Evolutionary conservation across 2,113 vertebrate species (phyloP), one percentile per base, ranked within the genome.

Genomic region (Nymphicus hollandicus): DNA sequence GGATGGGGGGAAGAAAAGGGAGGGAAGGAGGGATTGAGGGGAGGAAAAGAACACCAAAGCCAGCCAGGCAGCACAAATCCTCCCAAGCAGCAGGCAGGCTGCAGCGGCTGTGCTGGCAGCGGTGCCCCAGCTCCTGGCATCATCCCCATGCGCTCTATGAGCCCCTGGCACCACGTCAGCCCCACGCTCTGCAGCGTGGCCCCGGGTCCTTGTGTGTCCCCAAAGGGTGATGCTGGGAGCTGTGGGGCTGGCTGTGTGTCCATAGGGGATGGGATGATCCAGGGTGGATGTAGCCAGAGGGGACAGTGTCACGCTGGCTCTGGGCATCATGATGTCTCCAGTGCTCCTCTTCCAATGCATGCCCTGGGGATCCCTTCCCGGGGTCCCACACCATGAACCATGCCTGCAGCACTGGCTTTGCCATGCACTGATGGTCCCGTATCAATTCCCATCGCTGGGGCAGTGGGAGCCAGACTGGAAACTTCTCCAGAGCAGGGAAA

Each of bases 51-150:
- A 64, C 72, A 43, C 24, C 3, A 28, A 88, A 49, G 31, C 7
- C 91, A 95, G 72, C 86, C 96, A 92, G 4, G 53, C 94, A 83
- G 76, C 52, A 79, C 91, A 93, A 90, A 91, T 80, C 94, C 86
- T 66, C 50, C 39, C 0, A 2, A 92, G 79, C 91, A 64, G 93
- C 88, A 47, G 86, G 66, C 66, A 14, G 70, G 92, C 81, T 50
- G 81, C 0, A 3, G 88, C 39, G 4, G 83, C 65, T 69, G 71
- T 7, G 41, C 83, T 35, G 80, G 70, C 50, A 4, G 0, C 1
- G 0, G 41, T 84, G 86, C 55, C 49, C 73, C 4, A 0, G 25
- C 25, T 66, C 35, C 46, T 0, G 0, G 41, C 81, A 33, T 31
- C 17, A 4, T 19, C 43, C 31, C 31, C 6, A 0, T 5, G 44